Percentiles rank a stretch among this genome's conserved stretches.
Conservation (phyloP, 2,113 vertebrate genomes). For the Vireo altiloquus region DNA sequence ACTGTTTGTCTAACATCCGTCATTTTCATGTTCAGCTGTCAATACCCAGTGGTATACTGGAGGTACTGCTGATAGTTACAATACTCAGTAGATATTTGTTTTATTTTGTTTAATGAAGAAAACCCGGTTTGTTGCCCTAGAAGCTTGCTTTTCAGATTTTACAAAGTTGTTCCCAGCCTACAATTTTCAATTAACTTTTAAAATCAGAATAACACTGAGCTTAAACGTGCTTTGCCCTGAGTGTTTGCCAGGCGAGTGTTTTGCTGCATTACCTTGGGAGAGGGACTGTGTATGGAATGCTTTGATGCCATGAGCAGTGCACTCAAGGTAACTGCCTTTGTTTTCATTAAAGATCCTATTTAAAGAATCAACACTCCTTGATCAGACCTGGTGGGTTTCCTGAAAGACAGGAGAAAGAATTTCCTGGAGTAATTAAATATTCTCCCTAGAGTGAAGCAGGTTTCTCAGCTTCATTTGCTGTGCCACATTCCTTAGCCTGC, state of each 20-base stretch:
- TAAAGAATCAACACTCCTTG: conserved; percentile 38
- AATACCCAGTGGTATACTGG: neutral
- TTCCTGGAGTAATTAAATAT: conserved; percentile 34
- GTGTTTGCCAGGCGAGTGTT: neutral
- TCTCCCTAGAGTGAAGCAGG: conserved; percentile 7
- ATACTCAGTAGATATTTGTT: neutral
- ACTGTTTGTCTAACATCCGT: neutral
- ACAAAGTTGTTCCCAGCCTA: neutral
- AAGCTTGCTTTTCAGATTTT: neutral
- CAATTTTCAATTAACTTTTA: neutral
- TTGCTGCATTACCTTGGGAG: neutral
- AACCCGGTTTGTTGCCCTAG: neutral
- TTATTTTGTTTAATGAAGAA: neutral
- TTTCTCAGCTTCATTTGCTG: neutral
- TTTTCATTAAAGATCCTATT: conserved; percentile 45
- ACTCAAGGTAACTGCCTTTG: conserved; percentile 36
- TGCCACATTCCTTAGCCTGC: neutral
- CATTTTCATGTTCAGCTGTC: neutral
- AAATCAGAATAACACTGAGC: rapidly evolving
- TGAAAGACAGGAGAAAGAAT: conserved; percentile 49
- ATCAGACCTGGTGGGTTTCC: conserved; percentile 51
- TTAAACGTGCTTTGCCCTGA: rapidly evolving
- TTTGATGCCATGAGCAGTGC: neutral
- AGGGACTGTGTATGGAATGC: neutral
- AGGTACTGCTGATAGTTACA: neutral